A percentile compares a stretch with the other conserved stretches of the same genome.
phyloP scores from a whole-genome alignment of 2,113 vertebrate species.

The Scomber colias region DNA sequence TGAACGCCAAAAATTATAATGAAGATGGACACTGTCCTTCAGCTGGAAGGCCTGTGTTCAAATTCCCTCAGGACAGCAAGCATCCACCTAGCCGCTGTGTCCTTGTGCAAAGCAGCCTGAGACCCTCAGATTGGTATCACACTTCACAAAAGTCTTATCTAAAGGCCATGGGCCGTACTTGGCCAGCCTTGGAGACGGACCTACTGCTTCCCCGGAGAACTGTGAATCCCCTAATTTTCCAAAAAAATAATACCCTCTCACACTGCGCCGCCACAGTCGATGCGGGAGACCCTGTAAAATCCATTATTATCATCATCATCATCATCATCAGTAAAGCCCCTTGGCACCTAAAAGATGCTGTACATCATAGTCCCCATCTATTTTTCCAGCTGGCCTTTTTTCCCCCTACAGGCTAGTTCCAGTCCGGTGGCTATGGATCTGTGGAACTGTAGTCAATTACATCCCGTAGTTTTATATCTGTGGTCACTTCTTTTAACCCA shows the following conservation, averaged over 20 bases:
- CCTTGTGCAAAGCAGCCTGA: not conserved
- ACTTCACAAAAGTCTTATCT: slow-evolving; percentile 16
- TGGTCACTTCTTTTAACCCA: slow-evolving; percentile 57
- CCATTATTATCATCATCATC: slow-evolving; percentile 58
- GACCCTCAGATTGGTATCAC: slow-evolving; percentile 39
- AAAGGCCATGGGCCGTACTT: slow-evolving; percentile 34
- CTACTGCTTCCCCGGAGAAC: slow-evolving; percentile 37
- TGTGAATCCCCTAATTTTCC: slow-evolving; percentile 50
- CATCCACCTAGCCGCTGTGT: slow-evolving; percentile 1
- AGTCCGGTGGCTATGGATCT: slow-evolving; percentile 63
- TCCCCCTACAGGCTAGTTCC: slow-evolving; percentile 48
- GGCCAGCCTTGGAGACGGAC: slow-evolving; percentile 34
- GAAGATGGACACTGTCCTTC: slow-evolving; percentile 6
- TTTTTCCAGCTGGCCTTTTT: slow-evolving; percentile 69
- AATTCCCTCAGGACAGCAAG: slow-evolving; percentile 2
- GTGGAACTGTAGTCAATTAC: slow-evolving; percentile 51
- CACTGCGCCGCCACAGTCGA: slow-evolving; percentile 6
- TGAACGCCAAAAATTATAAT: not conserved
- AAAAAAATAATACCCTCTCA: not conserved
- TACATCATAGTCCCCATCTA: slow-evolving; percentile 50
- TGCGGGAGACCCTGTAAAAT: slow-evolving; percentile 50
- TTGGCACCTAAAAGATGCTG: slow-evolving; percentile 36
- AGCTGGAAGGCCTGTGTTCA: slow-evolving; percentile 3
- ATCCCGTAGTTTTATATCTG: slow-evolving; percentile 62
- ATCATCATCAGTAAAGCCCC: slow-evolving; percentile 49